Percentiles rank a stretch among this genome's conserved stretches.
Evolutionary conservation across 2,888 invertebrate genomes (phyloP).

Genomic region (Exocentrus adspersus): DNA sequence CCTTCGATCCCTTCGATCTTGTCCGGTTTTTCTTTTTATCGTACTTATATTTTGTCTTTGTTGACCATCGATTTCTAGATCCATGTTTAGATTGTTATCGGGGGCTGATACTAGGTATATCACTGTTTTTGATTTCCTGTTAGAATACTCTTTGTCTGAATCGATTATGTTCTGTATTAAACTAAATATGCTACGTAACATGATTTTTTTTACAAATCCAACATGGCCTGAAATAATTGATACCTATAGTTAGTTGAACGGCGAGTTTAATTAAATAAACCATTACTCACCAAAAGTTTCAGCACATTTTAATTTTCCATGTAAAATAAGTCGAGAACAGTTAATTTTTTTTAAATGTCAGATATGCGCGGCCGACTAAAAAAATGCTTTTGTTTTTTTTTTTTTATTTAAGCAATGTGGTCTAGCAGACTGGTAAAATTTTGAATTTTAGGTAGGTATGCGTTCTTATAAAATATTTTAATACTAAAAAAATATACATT

Average conservation of each 20-base stretch:
- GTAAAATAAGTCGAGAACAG: slow-evolving; percentile 13
- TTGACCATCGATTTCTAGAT: slow-evolving; percentile 44
- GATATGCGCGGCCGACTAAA: slow-evolving; percentile 9
- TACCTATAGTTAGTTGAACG: background rate
- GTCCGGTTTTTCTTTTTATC: slow-evolving; percentile 23
- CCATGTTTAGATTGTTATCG: slow-evolving; percentile 44
- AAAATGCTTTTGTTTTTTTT: background rate
- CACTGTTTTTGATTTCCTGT: slow-evolving; percentile 45
- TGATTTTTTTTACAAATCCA: slow-evolving; percentile 38
- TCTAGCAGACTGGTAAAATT: too few species aligned
- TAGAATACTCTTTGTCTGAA: slow-evolving; percentile 46
- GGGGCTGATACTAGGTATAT: slow-evolving; percentile 44
- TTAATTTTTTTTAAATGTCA: slow-evolving; percentile 26
- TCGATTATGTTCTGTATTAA: slow-evolving; percentile 51
- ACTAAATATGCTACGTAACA: slow-evolving; percentile 52
- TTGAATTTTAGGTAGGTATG: background rate
- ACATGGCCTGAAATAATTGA: slow-evolving; percentile 33
- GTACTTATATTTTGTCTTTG: slow-evolving; percentile 29
- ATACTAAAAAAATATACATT: background rate
- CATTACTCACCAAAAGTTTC: slow-evolving; percentile 26
- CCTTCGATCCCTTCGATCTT: slow-evolving; percentile 15
- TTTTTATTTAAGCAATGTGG: too few species aligned
- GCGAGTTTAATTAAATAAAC: background rate
- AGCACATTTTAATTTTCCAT: slow-evolving; percentile 30
- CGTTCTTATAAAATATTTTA: background rate